Base-by-base conservation (phyloP, 1,140 invertebrate genomes). In the Monomorium pharaonis region DNA sequence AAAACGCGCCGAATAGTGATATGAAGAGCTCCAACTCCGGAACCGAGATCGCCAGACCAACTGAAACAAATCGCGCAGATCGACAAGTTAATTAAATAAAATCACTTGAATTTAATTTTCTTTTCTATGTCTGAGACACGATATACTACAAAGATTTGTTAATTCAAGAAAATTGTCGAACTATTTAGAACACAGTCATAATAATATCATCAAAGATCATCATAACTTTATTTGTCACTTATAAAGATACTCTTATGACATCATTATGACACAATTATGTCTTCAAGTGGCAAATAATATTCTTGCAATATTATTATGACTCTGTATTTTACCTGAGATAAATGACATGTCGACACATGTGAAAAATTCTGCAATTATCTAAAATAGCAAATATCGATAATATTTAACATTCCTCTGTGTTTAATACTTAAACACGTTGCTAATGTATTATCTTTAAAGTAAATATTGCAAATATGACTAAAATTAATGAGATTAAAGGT, bases 11-110 rank as follows among this genome's bases (percentile, higher is more conserved):
- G 90, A 99, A 97, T 49, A 99, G 95, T 0, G 98, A 98, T 83
- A 99, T 99, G 93, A 99, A 97, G 4, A 98, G 95, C 65, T 98
- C 98, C 87, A 99, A 94, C 88, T 98, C 96, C 1, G 98, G 98
- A 69, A 99, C 96, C 1, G 96, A 96, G 7, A 97, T 96, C 4
- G 98, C 98, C 86, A 98, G 93, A 16, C 96, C 92, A 95, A 98
- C 98, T 98, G 93, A 3, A 96, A 95, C 85, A 88, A n/a, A 63
- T 83, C 33, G 85, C 78, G 18, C 44, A 33, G 2, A 72, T 62
- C 16, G 2, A 88, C 30, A 80, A 88, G 16, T 21, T 18, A 44
- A 47, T 33, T 37, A 30, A 47, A 37, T 14, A 27, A 47, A 16
- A n/a, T 44, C 3, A 33, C 12, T 49, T 21, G 49, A 62, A 58